Evolutionary conservation across 37 sponge, comb jelly and placozoan species (phyloP).

Genomic region (Chondrilla cf. caribensis): DNA sequence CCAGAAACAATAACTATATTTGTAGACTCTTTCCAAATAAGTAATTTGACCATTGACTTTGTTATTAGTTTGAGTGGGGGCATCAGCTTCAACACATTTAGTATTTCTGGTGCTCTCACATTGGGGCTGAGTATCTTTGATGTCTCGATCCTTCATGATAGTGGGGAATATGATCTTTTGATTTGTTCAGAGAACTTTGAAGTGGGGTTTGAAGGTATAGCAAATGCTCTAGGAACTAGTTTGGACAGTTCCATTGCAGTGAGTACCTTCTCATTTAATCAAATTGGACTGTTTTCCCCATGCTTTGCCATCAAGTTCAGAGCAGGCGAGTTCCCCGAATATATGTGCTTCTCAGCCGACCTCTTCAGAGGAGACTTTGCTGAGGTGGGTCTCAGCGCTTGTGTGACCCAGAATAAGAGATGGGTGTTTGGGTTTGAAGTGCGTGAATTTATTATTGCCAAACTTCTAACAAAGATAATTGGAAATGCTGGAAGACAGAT

Average conservation of each 20-base stretch:
- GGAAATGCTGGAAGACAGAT: not conserved
- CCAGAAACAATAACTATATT: too few species aligned
- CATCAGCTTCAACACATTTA: not conserved
- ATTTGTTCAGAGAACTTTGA: not conserved
- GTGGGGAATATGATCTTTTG: not conserved
- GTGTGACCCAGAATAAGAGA: not conserved
- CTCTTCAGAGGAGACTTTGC: not conserved
- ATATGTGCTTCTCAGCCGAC: slow-evolving; percentile 3
- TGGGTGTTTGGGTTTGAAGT: slow-evolving; percentile 6
- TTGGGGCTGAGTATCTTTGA: not conserved
- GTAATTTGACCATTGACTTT: too few species aligned
- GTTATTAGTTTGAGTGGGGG: not conserved
- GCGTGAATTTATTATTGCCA: not conserved
- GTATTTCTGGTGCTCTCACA: not conserved
- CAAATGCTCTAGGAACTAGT: not conserved
- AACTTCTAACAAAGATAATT: not conserved
- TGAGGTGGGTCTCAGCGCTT: not conserved
- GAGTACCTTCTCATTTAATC: not conserved
- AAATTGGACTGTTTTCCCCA: not conserved
- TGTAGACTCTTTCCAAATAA: too few species aligned
- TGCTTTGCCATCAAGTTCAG: not conserved
- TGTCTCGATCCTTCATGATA: not conserved
- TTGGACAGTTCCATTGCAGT: not conserved
- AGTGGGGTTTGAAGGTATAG: not conserved
- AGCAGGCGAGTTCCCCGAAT: not conserved